Evolutionary conservation across 2,113 vertebrate genomes (phyloP).

Genomic region (Pseudolaguvia tuberculata): DNA sequence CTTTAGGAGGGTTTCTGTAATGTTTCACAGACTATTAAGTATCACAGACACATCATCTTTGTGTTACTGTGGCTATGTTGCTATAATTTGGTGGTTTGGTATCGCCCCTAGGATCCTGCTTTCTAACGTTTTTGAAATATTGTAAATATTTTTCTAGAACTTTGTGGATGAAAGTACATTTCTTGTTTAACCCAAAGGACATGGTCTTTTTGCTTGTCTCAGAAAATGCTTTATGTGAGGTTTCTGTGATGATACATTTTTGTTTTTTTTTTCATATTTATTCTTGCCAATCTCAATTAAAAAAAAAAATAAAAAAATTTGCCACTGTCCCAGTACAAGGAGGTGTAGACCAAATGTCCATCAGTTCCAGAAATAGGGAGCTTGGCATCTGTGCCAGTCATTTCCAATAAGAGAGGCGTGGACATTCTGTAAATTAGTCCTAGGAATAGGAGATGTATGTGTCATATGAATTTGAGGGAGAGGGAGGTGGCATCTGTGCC

Average conservation of each 20-base stretch:
- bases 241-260: background rate
- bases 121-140: background rate
- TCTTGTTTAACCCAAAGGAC: background rate
- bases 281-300: background rate
- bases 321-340: background rate
- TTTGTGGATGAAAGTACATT: background rate
- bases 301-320: no score
- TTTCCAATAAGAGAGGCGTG: background rate
- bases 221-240: background rate
- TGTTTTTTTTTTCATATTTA: constrained; percentile 5
- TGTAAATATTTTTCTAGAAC: background rate
- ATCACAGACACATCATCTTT: background rate
- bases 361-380: background rate
- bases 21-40: background rate
- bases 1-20: background rate
- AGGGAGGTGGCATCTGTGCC: background rate
- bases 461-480: no score
- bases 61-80: no score
- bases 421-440: background rate
- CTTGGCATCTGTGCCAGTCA: background rate
- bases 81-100: background rate
- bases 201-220: background rate
- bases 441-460: background rate
- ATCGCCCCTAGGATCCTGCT: background rate
- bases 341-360: background rate